phyloP scores from a whole-genome alignment of 2,888 invertebrate species.

The Yponomeuta evonymella region DNA sequence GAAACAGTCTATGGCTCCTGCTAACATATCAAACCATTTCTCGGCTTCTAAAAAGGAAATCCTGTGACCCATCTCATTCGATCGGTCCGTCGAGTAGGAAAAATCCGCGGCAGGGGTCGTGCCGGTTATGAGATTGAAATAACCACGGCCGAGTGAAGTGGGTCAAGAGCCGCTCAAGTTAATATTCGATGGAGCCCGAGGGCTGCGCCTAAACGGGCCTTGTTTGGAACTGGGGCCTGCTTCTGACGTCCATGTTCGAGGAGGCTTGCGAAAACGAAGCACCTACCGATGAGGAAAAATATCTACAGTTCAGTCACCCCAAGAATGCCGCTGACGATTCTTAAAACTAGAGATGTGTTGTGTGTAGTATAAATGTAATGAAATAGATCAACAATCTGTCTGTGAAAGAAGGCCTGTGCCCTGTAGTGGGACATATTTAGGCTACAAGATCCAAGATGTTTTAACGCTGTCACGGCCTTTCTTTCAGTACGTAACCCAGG shows the following conservation, averaged over 20 bases:
- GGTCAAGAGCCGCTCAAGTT: conserved; percentile 57
- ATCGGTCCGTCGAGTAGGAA: neutral
- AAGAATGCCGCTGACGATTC: too few species aligned
- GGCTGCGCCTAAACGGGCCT: conserved; percentile 9
- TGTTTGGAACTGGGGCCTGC: neutral
- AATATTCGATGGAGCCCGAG: conserved; percentile 38
- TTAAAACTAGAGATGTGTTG: too few species aligned
- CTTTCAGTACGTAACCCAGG: too few species aligned
- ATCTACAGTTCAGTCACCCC: too few species aligned
- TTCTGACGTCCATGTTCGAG: neutral
- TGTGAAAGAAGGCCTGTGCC: too few species aligned
- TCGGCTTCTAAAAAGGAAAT: neutral
- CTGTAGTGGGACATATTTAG: too few species aligned
- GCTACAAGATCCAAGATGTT: too few species aligned
- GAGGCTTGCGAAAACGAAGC: neutral
- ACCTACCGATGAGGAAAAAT: neutral
- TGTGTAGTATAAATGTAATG: too few species aligned
- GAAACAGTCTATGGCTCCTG: too few species aligned
- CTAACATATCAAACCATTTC: neutral
- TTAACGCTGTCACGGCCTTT: too few species aligned
- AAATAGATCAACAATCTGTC: too few species aligned
- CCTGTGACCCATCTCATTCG: neutral
- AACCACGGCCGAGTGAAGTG: conserved; percentile 41
- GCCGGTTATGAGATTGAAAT: conserved; percentile 36
- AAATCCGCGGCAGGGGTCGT: conserved; percentile 19